Evolutionary conservation across 2,797 vertebrate genomes (phyloP), one percentile per base, ranked within the genome.

Genomic region (Linurgus olivaceus): DNA sequence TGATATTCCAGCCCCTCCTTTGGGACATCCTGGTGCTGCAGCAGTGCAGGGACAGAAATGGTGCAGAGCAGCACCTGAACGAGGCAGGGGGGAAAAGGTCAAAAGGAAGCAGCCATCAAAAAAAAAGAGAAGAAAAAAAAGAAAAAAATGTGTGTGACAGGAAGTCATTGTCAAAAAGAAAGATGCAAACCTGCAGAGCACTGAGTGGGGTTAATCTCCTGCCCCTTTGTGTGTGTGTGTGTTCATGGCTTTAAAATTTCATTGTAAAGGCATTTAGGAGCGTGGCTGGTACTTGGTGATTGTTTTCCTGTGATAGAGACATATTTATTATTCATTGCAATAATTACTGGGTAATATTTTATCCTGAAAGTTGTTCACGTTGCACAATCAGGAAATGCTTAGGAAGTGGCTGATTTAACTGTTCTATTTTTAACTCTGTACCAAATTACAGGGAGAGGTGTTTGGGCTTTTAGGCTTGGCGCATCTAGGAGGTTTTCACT

Each of bases 301-400:
- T 94, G 80, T 96, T 88, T 96, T 95, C 81, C 68, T 93, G 57
- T 51, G 87, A 91, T 6, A 20, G 70, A 73, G 77, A 91, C 6
- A 1, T 92, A 94, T 97, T 97, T 91, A 96, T 97, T 96, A 96
- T 97, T 97, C 91, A 96, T 96, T 90, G 78, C 93, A 75, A 63
- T 97, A 97, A 96, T 96, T 95, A 86, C 91, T 96, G 72, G 88
- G 94, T 96, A 97, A 94, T 96, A 95, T 82, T 95, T 92, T 83
- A 86, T 97, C 93, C 78, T 85, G 52, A 93, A 97, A 91, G 74
- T 93, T 96, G 89, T 96, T 97, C 94, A 50, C 38, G 67, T 96
- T 95, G 94, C 66, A 93, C 78, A 86, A 58, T 93, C 91, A 97
- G 80, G 93, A 96, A 95, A 63, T 89, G 73, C 89, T 88, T 86